Percentiles rank a stretch among this genome's conserved stretches.
Conservation (phyloP, 2,797 vertebrate genomes). For the Macrochelys suwanniensis region DNA sequence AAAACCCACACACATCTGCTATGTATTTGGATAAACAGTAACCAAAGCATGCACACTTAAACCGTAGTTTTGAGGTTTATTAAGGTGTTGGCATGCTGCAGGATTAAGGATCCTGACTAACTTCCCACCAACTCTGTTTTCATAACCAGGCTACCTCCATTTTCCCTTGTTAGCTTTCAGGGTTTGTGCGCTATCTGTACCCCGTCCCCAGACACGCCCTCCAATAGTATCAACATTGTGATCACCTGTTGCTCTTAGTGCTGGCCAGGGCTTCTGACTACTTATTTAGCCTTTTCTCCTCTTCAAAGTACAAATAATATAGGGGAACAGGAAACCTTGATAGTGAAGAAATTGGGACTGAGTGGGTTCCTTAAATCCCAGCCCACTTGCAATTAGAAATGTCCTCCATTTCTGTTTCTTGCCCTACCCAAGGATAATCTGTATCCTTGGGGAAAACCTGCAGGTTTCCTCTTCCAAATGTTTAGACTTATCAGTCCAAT, state of each 20-base stretch:
- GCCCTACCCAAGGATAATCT: not conserved
- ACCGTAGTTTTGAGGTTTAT: fast-evolving
- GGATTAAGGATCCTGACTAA: not conserved
- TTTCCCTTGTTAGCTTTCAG: not conserved
- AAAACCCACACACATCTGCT: not conserved
- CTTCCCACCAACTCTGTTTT: not conserved
- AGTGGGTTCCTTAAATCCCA: not conserved
- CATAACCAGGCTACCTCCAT: not conserved
- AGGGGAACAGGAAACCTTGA: not conserved
- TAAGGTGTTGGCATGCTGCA: not conserved
- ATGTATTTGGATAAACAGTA: not conserved
- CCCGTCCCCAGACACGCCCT: not conserved
- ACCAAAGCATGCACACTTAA: not conserved
- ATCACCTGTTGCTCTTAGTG: not conserved
- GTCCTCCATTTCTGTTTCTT: not conserved
- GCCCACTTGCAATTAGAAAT: not conserved
- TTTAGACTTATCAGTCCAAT: slow-evolving; percentile 12
- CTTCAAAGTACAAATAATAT: not conserved
- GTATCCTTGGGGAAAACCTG: not conserved
- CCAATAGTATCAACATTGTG: not conserved
- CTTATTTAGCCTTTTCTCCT: not conserved
- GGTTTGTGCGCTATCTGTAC: not conserved
- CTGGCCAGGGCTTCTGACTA: not conserved
- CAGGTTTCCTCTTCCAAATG: slow-evolving; percentile 28
- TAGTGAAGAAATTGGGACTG: not conserved